Percentiles rank a stretch among this genome's conserved stretches.
phyloP scores from a whole-genome alignment of 2,113 vertebrate species.

The Daubentonia madagascariensis region DNA sequence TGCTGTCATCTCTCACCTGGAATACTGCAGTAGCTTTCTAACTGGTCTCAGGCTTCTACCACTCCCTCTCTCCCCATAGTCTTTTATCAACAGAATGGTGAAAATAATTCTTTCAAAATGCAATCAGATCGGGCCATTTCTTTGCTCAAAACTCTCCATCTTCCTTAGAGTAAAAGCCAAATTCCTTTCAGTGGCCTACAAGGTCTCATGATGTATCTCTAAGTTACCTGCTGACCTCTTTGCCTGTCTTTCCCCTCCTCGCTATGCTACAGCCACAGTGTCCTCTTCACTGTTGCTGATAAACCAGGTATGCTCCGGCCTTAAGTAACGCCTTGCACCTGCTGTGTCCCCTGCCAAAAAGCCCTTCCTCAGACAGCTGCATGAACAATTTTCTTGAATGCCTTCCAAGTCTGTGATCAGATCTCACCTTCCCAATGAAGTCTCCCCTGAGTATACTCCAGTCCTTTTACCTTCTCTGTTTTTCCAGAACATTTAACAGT shows the following conservation, averaged over 20 bases:
- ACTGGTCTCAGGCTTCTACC: neutral
- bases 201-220: neutral
- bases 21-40: neutral
- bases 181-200: neutral
- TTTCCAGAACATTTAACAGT: neutral
- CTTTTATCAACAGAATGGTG: neutral
- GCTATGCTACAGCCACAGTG: neutral
- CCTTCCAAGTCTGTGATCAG: neutral
- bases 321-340: neutral
- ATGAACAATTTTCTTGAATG: neutral
- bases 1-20: neutral
- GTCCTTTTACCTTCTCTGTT: neutral
- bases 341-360: neutral
- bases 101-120: neutral
- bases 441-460: neutral
- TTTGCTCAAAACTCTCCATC: neutral
- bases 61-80: neutral
- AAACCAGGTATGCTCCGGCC: neutral
- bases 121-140: neutral
- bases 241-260: neutral
- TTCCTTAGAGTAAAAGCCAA: neutral
- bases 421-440: neutral
- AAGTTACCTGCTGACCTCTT: neutral
- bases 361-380: neutral
- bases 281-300: neutral